Conservation (phyloP, 2,888 invertebrate genomes). For the Tridacna crocea region DNA sequence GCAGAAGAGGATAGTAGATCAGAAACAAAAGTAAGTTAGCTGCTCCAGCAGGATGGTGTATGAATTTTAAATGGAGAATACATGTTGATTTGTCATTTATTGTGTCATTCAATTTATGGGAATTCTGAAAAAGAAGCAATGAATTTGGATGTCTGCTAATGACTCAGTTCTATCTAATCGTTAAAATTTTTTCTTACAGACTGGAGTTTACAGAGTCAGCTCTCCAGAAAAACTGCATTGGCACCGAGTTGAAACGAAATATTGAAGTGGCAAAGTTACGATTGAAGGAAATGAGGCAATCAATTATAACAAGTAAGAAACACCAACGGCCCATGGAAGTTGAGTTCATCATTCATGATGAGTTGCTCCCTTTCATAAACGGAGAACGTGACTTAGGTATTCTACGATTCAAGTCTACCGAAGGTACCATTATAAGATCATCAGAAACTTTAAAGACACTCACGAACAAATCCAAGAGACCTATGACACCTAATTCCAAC, state of each 20-base stretch:
- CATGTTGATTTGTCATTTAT: too few species aligned
- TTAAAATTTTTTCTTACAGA: conserved; percentile 20
- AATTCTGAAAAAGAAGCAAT: too few species aligned
- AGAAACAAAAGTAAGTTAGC: conserved; percentile 36
- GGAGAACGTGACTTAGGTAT: conserved; percentile 14
- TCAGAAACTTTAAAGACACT: conserved; percentile 3
- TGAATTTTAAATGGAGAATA: not conserved
- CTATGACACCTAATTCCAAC: not conserved
- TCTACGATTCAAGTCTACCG: not conserved
- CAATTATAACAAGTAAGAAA: conserved; percentile 38
- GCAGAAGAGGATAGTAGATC: conserved; percentile 38
- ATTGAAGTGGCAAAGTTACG: conserved; percentile 48
- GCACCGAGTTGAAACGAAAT: conserved; percentile 34
- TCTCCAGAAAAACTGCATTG: conserved; percentile 31
- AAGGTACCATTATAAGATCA: not conserved
- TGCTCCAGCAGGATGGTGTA: not conserved
- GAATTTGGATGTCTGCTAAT: too few species aligned
- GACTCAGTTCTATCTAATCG: too few species aligned
- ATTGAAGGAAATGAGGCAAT: conserved; percentile 24
- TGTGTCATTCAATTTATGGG: too few species aligned
- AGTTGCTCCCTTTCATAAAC: conserved; percentile 23
- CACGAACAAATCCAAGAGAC: not conserved
- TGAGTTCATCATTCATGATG: conserved; percentile 35
- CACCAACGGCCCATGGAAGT: conserved; percentile 36
- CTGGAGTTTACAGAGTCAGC: conserved; percentile 33